These are phyloP conservation scores for Cataglyphis cursor DNA, from an alignment of 2,888 invertebrate species.

Conservation along the genomic window DNA sequence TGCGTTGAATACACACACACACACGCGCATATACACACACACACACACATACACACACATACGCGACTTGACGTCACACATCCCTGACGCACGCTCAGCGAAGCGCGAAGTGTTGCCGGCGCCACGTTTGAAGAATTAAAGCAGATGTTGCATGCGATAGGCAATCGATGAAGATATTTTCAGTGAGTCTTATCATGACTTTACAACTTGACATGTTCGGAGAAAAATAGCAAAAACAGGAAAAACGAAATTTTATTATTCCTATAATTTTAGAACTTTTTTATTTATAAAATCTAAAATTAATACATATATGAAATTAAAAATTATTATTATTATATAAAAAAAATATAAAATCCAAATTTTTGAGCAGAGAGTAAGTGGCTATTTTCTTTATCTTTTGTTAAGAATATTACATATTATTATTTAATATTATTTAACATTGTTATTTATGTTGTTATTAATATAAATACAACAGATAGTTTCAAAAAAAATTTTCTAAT, in stretches of 20 bases:
- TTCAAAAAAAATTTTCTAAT: background rate
- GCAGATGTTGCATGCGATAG: conserved; percentile 42
- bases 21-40: background rate
- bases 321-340: background rate
- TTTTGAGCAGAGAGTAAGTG: background rate
- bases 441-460: background rate
- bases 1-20: background rate
- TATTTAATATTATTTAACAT: conserved; percentile 1
- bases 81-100: conserved; percentile 54
- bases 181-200: conserved; percentile 1
- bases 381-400: background rate
- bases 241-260: background rate
- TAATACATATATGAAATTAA: background rate
- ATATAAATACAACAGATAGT: background rate
- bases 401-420: background rate
- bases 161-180: conserved; percentile 49
- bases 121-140: conserved; percentile 54
- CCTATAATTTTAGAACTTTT: background rate
- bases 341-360: background rate
- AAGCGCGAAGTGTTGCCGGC: conserved; percentile 41
- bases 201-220: conserved; percentile 20
- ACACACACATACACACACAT: no score
- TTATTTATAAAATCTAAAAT: background rate
- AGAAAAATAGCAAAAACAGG: background rate
- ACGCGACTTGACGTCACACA: conserved; percentile 44